phyloP scores from a whole-genome alignment of 2,797 vertebrate species.

The Pseudomugil gertrudae region DNA sequence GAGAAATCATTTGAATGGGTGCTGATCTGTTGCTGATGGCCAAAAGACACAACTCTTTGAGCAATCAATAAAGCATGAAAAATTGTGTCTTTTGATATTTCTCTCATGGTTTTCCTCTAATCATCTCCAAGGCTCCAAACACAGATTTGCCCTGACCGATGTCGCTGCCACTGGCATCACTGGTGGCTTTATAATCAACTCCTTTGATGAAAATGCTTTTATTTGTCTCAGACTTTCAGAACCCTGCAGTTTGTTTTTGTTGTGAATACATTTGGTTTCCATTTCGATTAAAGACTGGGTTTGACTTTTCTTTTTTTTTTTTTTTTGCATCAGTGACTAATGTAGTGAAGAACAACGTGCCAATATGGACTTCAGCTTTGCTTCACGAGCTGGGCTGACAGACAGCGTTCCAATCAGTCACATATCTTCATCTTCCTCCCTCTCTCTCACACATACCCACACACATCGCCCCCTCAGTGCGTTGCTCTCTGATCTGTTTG shows the following conservation, averaged over 20 bases:
- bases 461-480: conserved; percentile 24
- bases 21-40: conserved; percentile 33
- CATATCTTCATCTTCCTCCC: conserved; percentile 9
- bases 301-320: neutral
- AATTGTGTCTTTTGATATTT: conserved; percentile 20
- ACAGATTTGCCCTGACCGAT: conserved; percentile 12
- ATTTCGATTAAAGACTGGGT: conserved; percentile 3
- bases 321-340: conserved; percentile 15
- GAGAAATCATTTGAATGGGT: conserved; percentile 32
- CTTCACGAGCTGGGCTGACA: conserved; percentile 38
- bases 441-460: conserved; percentile 18
- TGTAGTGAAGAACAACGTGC: conserved; percentile 19
- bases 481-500: conserved; percentile 48
- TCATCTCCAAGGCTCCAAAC: conserved; percentile 8
- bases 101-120: conserved; percentile 11
- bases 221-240: conserved; percentile 4
- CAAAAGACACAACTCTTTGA: conserved; percentile 15
- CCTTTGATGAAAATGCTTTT: neutral
- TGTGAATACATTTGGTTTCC: conserved; percentile 12
- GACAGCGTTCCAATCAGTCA: conserved; percentile 37
- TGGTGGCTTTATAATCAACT: neutral
- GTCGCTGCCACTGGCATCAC: conserved; percentile 5
- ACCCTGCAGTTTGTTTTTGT: neutral
- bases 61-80: conserved; percentile 4
- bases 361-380: conserved; percentile 34